A percentile compares a stretch with the other conserved stretches of the same genome.
These are phyloP conservation scores for Nemopilema nomurai DNA, from an alignment of 30 jellyfish, hydroid and myxozoan species.

Conservation along the genomic window DNA sequence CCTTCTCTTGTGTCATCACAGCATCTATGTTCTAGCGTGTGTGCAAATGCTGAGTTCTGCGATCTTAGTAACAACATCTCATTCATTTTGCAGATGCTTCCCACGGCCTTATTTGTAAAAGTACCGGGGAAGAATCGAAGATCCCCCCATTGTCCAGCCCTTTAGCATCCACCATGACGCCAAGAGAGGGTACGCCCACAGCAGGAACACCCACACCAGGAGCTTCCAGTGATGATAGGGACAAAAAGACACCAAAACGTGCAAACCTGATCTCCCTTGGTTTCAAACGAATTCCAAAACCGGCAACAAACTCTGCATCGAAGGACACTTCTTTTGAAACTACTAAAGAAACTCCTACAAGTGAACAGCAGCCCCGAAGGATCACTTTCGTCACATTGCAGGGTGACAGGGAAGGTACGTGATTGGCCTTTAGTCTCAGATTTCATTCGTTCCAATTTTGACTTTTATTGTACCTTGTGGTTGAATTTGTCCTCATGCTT, in stretches of 20 bases:
- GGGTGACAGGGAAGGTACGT: background rate
- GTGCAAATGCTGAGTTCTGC: no score
- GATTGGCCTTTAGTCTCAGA: background rate
- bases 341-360: background rate
- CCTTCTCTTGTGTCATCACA: no score
- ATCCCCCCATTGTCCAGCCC: background rate
- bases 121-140: background rate
- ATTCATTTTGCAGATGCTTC: slow-evolving; percentile 6
- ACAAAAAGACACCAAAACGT: slow-evolving; percentile 69
- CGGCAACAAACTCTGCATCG: slow-evolving; percentile 35
- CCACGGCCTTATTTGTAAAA: background rate
- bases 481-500: no score
- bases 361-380: slow-evolving; percentile 31
- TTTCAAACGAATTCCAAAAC: slow-evolving; percentile 47
- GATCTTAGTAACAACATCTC: no score
- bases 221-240: background rate
- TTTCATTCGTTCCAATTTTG: no score
- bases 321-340: background rate
- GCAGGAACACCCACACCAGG: no score
- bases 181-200: background rate
- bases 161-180: background rate
- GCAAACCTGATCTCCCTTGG: slow-evolving; percentile 71
- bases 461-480: no score
- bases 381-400: slow-evolving; percentile 19
- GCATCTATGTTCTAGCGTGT: no score